phyloP scores from a whole-genome alignment of 2,113 vertebrate species.

The Pollimyrus isidori region DNA sequence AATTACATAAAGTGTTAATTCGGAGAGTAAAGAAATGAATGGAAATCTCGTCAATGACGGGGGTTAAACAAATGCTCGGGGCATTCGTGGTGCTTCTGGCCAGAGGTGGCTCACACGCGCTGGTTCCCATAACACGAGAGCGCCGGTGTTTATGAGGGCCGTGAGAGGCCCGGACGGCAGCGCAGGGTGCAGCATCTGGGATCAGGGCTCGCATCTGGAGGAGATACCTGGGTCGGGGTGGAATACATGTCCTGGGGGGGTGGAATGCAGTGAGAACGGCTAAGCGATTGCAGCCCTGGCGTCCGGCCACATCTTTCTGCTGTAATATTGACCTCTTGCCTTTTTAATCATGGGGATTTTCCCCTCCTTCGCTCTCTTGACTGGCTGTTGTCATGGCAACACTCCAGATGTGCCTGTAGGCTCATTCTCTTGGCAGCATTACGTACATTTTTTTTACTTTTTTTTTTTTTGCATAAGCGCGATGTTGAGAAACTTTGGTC shows the following conservation, averaged over 20 bases:
- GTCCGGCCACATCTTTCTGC: conserved; percentile 14
- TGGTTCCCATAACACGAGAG: not conserved
- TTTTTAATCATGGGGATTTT: conserved; percentile 29
- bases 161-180: not conserved
- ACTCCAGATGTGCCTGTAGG: conserved; percentile 8
- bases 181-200: not conserved
- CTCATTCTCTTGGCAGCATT: not conserved
- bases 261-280: conserved; percentile 26
- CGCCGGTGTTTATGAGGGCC: not conserved
- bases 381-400: conserved; percentile 31
- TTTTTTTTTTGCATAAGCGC: not conserved
- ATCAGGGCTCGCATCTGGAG: not conserved
- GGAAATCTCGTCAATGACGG: not conserved
- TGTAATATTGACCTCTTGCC: conserved; percentile 2
- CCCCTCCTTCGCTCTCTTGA: conserved; percentile 15
- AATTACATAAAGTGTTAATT: not conserved
- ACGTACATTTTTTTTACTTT: not conserved
- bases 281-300: conserved; percentile 46
- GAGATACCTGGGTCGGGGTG: not conserved
- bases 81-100: not conserved
- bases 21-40: not conserved
- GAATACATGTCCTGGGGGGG: conserved; percentile 12
- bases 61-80: not conserved
- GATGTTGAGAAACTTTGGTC: not conserved
- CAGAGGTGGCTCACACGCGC: not conserved